Evolutionary conservation across 2,113 vertebrate species (phyloP).

Genomic region (Tragelaphus scriptus): DNA sequence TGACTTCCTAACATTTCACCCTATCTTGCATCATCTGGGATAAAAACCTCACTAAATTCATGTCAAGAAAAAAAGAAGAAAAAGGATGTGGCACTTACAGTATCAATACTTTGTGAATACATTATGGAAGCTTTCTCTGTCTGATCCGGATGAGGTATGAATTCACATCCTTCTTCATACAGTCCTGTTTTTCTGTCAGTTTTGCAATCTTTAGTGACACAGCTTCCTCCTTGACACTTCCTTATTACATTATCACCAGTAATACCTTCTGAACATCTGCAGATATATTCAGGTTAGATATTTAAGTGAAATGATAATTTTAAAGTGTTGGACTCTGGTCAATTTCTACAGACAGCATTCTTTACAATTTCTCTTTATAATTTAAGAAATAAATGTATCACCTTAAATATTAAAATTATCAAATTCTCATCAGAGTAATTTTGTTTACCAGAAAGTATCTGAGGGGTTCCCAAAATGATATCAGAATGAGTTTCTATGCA

Average conservation of each 20-base stretch:
- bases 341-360: neutral
- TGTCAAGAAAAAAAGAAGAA: too few relatives aligned
- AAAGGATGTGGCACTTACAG: constrained; percentile 59
- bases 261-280: constrained; percentile 69
- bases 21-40: neutral
- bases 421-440: neutral
- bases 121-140: constrained; percentile 67
- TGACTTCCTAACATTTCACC: neutral
- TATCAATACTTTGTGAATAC: constrained; percentile 63
- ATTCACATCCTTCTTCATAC: constrained; percentile 57
- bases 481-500: neutral
- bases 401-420: neutral
- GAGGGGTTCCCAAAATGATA: neutral
- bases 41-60: neutral
- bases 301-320: neutral
- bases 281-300: constrained; percentile 8
- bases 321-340: neutral
- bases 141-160: constrained; percentile 34
- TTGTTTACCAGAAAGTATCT: neutral
- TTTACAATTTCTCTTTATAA: neutral
- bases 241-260: neutral
- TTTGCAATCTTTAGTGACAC: neutral
- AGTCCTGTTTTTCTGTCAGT: constrained; percentile 15
- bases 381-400: neutral
- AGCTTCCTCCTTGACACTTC: constrained; percentile 61